Evolutionary conservation across 2,113 vertebrate genomes (phyloP).

Genomic region (Caretta caretta): DNA sequence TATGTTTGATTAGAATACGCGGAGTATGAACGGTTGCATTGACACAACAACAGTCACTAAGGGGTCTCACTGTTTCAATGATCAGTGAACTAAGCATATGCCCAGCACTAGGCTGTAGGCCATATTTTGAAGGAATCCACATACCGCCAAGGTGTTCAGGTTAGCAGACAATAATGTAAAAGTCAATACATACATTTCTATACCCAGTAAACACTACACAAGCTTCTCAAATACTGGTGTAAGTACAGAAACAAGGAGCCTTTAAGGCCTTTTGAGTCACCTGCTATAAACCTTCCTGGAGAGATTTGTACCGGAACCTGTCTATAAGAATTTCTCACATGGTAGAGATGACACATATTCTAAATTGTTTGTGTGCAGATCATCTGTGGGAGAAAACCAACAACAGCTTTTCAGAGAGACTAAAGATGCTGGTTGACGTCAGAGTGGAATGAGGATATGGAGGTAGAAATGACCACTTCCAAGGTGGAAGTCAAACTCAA

Average conservation of each 20-base stretch:
- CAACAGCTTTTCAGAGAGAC: neutral
- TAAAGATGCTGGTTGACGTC: neutral
- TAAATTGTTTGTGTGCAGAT: neutral
- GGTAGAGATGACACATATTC: fast-evolving
- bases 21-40: neutral
- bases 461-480: neutral
- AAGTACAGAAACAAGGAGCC: neutral
- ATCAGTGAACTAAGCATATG: neutral
- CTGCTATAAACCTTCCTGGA: neutral
- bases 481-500: neutral
- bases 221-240: neutral
- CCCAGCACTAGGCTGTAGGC: neutral
- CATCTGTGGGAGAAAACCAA: neutral
- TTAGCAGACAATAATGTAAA: fast-evolving
- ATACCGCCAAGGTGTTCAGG: neutral
- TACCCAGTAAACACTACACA: neutral
- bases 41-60: neutral
- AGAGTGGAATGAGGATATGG: neutral
- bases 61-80: neutral
- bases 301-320: neutral
- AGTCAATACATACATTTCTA: neutral
- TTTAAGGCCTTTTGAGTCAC: neutral
- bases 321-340: neutral
- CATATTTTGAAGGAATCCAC: fast-evolving
- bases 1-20: neutral